phyloP scores from a whole-genome alignment of 1,140 invertebrate species.

The Cheumatopsyche charites region DNA sequence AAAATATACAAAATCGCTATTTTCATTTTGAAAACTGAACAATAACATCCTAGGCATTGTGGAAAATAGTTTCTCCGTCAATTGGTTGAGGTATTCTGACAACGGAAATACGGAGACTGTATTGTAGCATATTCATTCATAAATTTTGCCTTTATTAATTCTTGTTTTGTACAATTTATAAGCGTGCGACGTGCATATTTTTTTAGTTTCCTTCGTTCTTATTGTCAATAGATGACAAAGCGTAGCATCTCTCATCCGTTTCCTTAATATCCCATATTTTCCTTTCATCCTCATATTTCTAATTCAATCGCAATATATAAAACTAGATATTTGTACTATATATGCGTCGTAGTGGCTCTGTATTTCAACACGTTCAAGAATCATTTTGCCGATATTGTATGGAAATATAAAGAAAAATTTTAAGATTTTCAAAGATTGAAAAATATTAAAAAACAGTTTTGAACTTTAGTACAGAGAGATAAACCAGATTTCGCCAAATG shows the following conservation, averaged over 20 bases:
- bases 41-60: constrained; percentile 16
- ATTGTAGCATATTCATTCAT: constrained; percentile 27
- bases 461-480: too few species aligned
- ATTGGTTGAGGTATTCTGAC: constrained; percentile 7
- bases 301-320: too few species aligned
- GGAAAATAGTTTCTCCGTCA: neutral
- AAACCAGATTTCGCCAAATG: constrained; percentile 7
- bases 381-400: too few species aligned
- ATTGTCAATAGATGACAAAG: constrained; percentile 4
- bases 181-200: too few species aligned
- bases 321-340: too few species aligned
- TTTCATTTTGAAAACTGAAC: neutral
- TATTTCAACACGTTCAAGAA: too few species aligned
- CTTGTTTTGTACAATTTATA: neutral
- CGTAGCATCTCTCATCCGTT: constrained; percentile 6
- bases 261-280: neutral
- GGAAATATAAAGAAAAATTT: too few species aligned
- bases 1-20: neutral
- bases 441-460: too few species aligned
- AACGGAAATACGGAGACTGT: constrained; percentile 11
- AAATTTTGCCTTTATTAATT: constrained; percentile 19
- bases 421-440: too few species aligned
- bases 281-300: too few species aligned
- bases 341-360: too few species aligned
- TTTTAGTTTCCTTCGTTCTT: neutral